A percentile compares a stretch with the other conserved stretches of the same genome.
These are phyloP conservation scores for Tachina fera DNA, from an alignment of 2,888 invertebrate genomes.

Conservation along the genomic window DNA sequence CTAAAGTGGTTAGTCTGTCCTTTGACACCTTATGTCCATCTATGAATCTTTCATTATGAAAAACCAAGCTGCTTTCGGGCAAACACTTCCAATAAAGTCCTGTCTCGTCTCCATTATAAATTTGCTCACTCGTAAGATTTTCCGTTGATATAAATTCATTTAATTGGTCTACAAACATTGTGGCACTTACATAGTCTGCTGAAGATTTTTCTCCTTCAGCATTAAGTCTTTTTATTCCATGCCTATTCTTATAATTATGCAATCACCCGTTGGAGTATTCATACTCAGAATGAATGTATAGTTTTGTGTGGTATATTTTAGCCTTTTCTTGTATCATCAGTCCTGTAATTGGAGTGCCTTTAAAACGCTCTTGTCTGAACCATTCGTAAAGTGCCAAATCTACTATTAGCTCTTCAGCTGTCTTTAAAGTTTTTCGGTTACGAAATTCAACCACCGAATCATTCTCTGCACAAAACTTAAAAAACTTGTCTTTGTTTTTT, in stretches of 20 bases:
- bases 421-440: no score
- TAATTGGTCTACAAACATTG: background rate
- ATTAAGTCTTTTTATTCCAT: constrained; percentile 34
- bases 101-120: constrained; percentile 44
- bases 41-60: no score
- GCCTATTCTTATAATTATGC: constrained; percentile 32
- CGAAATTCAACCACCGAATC: constrained; percentile 23
- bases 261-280: constrained; percentile 55
- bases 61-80: constrained; percentile 11
- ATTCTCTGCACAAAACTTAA: constrained; percentile 34
- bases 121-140: constrained; percentile 40
- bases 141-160: constrained; percentile 31
- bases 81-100: constrained; percentile 40
- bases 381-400: constrained; percentile 54
- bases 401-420: constrained; percentile 33
- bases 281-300: constrained; percentile 33
- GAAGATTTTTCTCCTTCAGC: constrained; percentile 43
- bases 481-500: constrained; percentile 29
- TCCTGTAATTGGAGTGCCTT: constrained; percentile 20
- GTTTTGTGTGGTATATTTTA: constrained; percentile 54
- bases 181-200: constrained; percentile 32
- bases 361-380: constrained; percentile 42
- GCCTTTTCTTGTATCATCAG: constrained; percentile 42
- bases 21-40: constrained; percentile 46
- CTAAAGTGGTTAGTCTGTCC: constrained; percentile 19